Conservation (phyloP, 2,113 vertebrate species). For the Lipotes vexillifer region DNA sequence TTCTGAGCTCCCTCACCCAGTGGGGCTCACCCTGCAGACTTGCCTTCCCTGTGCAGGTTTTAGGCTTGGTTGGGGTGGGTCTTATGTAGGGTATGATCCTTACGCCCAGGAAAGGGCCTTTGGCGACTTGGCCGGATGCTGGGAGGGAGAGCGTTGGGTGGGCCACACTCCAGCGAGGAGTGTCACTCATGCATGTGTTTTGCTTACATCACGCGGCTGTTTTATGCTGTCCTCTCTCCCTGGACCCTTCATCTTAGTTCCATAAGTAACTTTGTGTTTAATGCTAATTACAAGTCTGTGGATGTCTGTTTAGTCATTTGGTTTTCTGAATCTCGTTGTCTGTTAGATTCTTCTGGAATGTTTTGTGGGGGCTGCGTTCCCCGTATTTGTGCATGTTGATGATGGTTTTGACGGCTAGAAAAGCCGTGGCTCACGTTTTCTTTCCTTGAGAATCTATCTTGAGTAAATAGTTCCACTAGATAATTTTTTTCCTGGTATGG, state of each 20-base stretch:
- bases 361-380: background rate
- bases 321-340: background rate
- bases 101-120: background rate
- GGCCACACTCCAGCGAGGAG: fast-evolving
- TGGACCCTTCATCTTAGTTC: no score
- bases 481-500: fast-evolving
- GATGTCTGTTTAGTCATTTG: background rate
- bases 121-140: background rate
- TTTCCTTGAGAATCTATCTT: background rate
- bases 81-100: background rate
- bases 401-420: background rate
- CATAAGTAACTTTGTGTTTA: fast-evolving
- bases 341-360: background rate
- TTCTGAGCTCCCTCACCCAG: background rate
- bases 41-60: background rate
- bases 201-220: fast-evolving
- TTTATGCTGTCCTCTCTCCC: fast-evolving
- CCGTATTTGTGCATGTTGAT: background rate
- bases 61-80: background rate
- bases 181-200: fast-evolving
- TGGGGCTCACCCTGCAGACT: background rate
- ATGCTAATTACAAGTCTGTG: fast-evolving
- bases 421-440: background rate
- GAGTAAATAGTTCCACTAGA: no score
- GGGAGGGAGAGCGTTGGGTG: fast-evolving